phyloP scores from a whole-genome alignment of 1,140 invertebrate species.

The Drosophila athabasca region DNA sequence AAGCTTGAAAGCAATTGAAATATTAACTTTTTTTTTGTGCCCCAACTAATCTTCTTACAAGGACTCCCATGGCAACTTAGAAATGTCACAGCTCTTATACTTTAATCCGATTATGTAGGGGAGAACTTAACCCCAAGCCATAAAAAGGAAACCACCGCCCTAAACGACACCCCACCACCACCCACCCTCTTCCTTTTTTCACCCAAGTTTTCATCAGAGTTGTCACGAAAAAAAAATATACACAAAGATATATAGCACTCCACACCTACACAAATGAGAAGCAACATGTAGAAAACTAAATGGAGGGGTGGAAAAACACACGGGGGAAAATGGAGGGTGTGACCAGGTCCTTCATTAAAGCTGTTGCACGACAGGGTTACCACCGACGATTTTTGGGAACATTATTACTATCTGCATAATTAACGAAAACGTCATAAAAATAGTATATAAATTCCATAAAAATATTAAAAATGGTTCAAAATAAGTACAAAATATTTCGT shows the following conservation, averaged over 20 bases:
- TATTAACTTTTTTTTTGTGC: neutral
- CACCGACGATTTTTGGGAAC: too few relatives aligned
- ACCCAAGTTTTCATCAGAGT: slow-evolving; percentile 1
- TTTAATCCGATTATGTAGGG: slow-evolving; percentile 33
- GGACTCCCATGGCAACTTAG: neutral
- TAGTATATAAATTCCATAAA: too few relatives aligned
- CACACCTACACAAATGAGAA: slow-evolving; percentile 29
- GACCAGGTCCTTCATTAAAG: too few relatives aligned
- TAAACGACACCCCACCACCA: too few relatives aligned
- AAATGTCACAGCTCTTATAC: slow-evolving; percentile 7
- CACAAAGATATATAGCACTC: slow-evolving; percentile 20
- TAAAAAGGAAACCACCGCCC: neutral
- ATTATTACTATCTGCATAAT: too few relatives aligned
- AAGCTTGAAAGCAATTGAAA: neutral
- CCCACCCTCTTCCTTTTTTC: neutral
- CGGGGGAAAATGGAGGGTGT: too few relatives aligned
- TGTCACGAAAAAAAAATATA: slow-evolving; percentile 2
- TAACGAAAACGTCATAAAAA: too few relatives aligned
- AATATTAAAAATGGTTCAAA: too few relatives aligned
- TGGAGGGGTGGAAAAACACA: neutral
- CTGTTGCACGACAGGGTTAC: too few relatives aligned
- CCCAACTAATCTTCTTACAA: slow-evolving; percentile 13
- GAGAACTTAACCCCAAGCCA: slow-evolving; percentile 21
- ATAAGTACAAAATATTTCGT: too few relatives aligned
- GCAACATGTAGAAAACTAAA: slow-evolving; percentile 18